Conservation (phyloP, 2,113 vertebrate genomes). For the Nannobrachium achirus region DNA sequence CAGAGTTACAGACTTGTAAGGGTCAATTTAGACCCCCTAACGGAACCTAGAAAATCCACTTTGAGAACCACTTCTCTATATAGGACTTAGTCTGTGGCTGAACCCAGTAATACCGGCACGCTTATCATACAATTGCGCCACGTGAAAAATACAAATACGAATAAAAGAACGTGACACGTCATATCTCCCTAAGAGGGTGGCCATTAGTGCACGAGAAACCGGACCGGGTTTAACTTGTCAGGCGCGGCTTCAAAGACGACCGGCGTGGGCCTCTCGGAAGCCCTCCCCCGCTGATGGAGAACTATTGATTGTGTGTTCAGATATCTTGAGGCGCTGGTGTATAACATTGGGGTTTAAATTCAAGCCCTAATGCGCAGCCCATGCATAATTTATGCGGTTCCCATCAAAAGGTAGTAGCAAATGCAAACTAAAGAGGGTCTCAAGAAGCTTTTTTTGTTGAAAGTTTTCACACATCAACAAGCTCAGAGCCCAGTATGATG, state of each 20-base stretch:
- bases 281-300: constrained; percentile 75
- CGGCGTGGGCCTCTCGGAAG: constrained; percentile 71
- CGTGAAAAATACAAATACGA: constrained; percentile 54
- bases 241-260: constrained; percentile 75
- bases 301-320: constrained; percentile 81
- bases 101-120: constrained; percentile 44
- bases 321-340: constrained; percentile 78
- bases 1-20: no score
- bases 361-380: constrained; percentile 71
- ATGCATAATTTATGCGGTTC: constrained; percentile 80
- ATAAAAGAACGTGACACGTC: constrained; percentile 54
- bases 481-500: constrained; percentile 61
- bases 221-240: constrained; percentile 80
- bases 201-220: constrained; percentile 72
- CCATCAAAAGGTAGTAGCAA: constrained; percentile 76
- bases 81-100: constrained; percentile 38
- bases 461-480: constrained; percentile 77
- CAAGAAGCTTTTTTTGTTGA: constrained; percentile 72
- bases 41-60: no score
- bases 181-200: constrained; percentile 62
- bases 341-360: constrained; percentile 77
- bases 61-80: no score
- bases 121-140: constrained; percentile 48
- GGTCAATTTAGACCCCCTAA: no score
- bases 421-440: constrained; percentile 71